Evolutionary conservation across 2,797 vertebrate genomes (phyloP).

Genomic region (Notolabrus celidotus): DNA sequence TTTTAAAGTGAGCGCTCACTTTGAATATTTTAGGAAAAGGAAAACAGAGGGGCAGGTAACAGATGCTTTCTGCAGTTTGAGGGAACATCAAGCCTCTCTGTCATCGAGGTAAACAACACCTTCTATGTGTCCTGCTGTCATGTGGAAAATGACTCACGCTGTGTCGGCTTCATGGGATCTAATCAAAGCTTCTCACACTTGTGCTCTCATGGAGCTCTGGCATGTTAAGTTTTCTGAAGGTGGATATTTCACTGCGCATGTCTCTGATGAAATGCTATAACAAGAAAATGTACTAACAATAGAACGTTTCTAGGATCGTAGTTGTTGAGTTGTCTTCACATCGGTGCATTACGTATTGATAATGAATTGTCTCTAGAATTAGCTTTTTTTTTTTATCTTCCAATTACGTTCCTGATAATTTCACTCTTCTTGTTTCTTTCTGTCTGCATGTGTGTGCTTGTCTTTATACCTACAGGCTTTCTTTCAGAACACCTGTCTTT

Average conservation of each 20-base stretch:
- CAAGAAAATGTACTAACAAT: neutral
- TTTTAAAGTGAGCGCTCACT: too few species aligned
- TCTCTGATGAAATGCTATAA: neutral
- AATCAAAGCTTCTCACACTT: slow-evolving; percentile 8
- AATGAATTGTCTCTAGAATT: slow-evolving; percentile 17
- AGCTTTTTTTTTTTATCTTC: too few species aligned
- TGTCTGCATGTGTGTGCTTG: neutral
- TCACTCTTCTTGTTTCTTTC: neutral
- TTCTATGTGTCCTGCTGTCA: slow-evolving; percentile 27
- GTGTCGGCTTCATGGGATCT: slow-evolving; percentile 17
- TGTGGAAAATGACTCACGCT: slow-evolving; percentile 18
- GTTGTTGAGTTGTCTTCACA: neutral
- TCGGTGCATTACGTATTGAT: neutral
- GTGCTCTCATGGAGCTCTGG: slow-evolving; percentile 1
- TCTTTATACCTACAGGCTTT: neutral
- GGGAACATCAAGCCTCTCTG: slow-evolving; percentile 18
- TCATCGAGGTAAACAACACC: slow-evolving; percentile 57
- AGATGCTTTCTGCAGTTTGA: slow-evolving; percentile 17
- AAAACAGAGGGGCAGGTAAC: slow-evolving; percentile 3
- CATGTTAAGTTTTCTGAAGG: neutral
- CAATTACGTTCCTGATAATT: neutral
- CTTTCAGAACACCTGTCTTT: slow-evolving; percentile 15
- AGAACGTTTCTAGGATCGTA: neutral
- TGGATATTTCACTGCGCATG: neutral
- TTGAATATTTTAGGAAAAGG: too few species aligned